phyloP scores from a whole-genome alignment of 2,888 invertebrate species.

The Mechanitis mazaeus region DNA sequence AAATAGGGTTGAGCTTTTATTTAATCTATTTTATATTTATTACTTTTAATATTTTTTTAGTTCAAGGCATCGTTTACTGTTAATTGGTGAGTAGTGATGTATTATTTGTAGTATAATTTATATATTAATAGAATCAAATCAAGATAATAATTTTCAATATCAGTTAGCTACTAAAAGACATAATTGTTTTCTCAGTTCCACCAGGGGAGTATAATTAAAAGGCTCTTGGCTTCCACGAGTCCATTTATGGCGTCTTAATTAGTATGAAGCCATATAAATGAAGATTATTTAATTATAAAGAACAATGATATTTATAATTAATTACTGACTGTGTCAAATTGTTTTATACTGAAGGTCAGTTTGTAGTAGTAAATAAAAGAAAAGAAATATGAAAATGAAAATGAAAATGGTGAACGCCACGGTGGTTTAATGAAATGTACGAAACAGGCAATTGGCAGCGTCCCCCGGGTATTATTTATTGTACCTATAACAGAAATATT shows the following conservation, averaged over 20 bases:
- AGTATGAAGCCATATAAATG: constrained; percentile 15
- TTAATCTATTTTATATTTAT: too few relatives aligned
- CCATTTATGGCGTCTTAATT: constrained; percentile 15
- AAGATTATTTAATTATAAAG: constrained; percentile 8
- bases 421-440: constrained; percentile 46
- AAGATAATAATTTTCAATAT: background rate
- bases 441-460: constrained; percentile 55
- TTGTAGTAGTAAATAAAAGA: too few relatives aligned
- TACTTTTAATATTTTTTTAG: too few relatives aligned
- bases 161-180: background rate
- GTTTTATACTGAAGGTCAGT: too few relatives aligned
- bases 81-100: too few relatives aligned
- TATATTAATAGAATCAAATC: background rate
- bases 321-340: too few relatives aligned
- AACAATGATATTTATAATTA: too few relatives aligned
- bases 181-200: constrained; percentile 10
- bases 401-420: constrained; percentile 24
- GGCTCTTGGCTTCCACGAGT: constrained; percentile 13
- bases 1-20: too few relatives aligned
- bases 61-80: too few relatives aligned
- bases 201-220: constrained; percentile 16
- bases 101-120: too few relatives aligned
- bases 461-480: constrained; percentile 61
- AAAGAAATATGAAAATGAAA: constrained; percentile 5
- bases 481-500: constrained; percentile 32